Evolutionary conservation across 2,888 invertebrate species (phyloP), one percentile per base, ranked within the genome.

Genomic region (Epistrophe eligans): DNA sequence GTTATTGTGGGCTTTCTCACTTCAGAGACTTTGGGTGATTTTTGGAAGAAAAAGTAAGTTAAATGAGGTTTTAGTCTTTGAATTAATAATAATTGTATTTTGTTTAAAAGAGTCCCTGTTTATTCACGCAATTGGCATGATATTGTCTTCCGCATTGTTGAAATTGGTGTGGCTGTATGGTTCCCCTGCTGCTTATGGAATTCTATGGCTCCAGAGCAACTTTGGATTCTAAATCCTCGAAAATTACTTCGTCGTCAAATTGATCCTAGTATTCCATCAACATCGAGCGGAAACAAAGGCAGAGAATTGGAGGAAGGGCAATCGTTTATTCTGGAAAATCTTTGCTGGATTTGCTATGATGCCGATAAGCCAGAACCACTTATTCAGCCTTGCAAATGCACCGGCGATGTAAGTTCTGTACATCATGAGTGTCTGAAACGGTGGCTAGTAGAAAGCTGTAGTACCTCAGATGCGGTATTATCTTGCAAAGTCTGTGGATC

Each of bases 101-200:
- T 40, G 10, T 15, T 32, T 77, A 72, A 0, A 91, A 97, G 97
- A 91, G 96, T 97, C 88, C 98, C 98, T 48, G 95, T 98, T 64
- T 95, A 97, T 89, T 97, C 97, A 32, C 96, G 98, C 90, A 98
- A 98, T 93, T 97, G 97, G 95, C 97, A 98, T 93, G 98, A 98
- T 93, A 94, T 98, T 89, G 96, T 98, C 89, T 98, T 98, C 93
- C 96, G 98, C 8, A 94, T 97, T 73, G 97, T 97, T 64, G 98
- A 98, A 94, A 97, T 98, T 90, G 98, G 98, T 10, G 98, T 98
- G 81, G 97, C 97, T 90, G 93, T 98, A 91, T 98, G 98, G 98
- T 98, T 98, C 93, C 98, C 98, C 43, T 98, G 98, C 92, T 98
- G 98, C 72, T 94, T 98, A 89, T 98, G 98, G 98, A 98, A 98